Conservation (phyloP, 2,888 invertebrate species). For the Tinea pellionella region DNA sequence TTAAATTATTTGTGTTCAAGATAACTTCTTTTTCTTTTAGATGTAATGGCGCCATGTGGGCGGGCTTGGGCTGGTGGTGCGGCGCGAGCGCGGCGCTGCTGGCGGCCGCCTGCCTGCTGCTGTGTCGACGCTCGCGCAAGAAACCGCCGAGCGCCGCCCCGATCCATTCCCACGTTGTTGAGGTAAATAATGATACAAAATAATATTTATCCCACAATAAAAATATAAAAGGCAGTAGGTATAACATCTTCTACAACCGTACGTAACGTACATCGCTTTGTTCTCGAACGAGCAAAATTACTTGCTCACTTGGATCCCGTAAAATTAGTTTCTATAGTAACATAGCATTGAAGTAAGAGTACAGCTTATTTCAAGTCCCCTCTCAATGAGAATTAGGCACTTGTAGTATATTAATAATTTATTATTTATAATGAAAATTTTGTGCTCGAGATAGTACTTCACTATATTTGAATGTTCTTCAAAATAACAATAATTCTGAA, state of each 20-base stretch:
- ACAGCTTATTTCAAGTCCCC: slow-evolving; percentile 16
- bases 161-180: not conserved
- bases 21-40: not conserved
- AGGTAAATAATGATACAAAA: not conserved
- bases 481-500: too few species aligned
- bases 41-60: slow-evolving; percentile 11
- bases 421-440: not conserved
- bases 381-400: slow-evolving; percentile 22
- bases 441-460: too few species aligned
- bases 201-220: too few species aligned
- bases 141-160: slow-evolving; percentile 23
- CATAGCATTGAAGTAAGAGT: not conserved
- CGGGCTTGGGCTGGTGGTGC: slow-evolving; percentile 26
- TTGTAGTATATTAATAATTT: slow-evolving; percentile 16
- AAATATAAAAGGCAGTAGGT: too few species aligned
- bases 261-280: too few species aligned
- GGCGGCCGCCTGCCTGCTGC: slow-evolving; percentile 45
- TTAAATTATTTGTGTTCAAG: too few species aligned
- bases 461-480: too few species aligned
- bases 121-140: slow-evolving; percentile 35
- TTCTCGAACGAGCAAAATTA: too few species aligned
- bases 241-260: too few species aligned
- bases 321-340: not conserved
- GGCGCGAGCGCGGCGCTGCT: slow-evolving; percentile 57
- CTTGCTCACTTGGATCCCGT: too few species aligned